Conservation (phyloP, 2,888 invertebrate genomes). For the Drosophila imparisetae region DNA sequence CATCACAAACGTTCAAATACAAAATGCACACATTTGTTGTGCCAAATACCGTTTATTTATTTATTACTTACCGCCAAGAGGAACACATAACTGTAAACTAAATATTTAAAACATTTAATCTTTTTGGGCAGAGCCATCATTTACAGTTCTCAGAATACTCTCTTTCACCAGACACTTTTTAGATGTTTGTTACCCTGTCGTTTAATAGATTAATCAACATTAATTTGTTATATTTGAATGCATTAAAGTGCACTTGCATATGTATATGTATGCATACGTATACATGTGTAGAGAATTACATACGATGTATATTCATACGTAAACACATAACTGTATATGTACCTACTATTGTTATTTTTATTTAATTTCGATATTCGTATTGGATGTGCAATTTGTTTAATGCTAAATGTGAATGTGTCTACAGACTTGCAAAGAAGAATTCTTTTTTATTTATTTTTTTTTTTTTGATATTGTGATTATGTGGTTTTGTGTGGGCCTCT, state of each 20-base stretch:
- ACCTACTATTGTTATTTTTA: background rate
- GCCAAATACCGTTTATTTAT: constrained; percentile 11
- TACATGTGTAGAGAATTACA: background rate
- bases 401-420: constrained; percentile 11
- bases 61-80: constrained; percentile 83
- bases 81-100: constrained; percentile 84
- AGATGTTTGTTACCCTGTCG: constrained; percentile 26
- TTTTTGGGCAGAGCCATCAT: constrained; percentile 83
- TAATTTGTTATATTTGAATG: background rate
- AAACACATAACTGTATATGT: constrained; percentile 10
- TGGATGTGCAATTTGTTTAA: constrained; percentile 3
- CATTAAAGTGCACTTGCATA: background rate
- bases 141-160: constrained; percentile 5
- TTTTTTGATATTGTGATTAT: constrained; percentile 12
- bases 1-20: constrained; percentile 27
- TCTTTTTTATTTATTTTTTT: background rate
- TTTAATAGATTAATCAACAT: constrained; percentile 8
- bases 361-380: background rate
- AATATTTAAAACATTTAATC: constrained; percentile 85
- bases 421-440: background rate
- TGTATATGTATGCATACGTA: constrained; percentile 1
- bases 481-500: constrained; percentile 14
- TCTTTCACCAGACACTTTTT: constrained; percentile 10
- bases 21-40: background rate
- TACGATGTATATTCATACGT: background rate